phyloP scores from a whole-genome alignment of 2,113 vertebrate species.

The Nestor notabilis region DNA sequence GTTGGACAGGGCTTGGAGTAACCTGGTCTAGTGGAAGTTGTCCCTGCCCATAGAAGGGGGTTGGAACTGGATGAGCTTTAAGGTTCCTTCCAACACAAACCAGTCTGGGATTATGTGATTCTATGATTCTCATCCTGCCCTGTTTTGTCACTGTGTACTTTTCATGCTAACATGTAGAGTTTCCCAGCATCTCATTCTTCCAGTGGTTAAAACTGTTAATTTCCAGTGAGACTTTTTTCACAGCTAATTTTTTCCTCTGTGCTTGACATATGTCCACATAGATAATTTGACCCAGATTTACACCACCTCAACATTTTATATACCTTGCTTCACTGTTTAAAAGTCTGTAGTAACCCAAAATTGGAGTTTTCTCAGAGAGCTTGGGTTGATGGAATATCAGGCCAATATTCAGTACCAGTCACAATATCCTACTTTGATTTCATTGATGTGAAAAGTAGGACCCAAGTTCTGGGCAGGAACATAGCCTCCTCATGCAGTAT shows the following conservation, averaged over 20 bases:
- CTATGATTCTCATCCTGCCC: neutral
- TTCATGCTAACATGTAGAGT: neutral
- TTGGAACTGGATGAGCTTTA: neutral
- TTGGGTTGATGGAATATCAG: neutral
- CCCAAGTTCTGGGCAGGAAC: neutral
- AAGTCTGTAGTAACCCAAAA: neutral
- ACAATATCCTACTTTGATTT: neutral
- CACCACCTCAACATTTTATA: neutral
- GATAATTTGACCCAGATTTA: neutral
- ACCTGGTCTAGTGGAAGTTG: neutral
- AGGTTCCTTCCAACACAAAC: neutral
- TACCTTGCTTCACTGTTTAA: neutral
- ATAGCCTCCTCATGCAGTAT: neutral
- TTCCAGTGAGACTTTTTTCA: neutral
- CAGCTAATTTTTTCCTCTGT: neutral
- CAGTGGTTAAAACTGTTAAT: neutral
- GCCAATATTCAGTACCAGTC: neutral
- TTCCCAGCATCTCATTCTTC: neutral
- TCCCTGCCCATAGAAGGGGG: neutral
- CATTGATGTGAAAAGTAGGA: neutral
- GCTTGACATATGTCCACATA: neutral
- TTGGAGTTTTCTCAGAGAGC: neutral
- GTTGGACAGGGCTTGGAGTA: neutral
- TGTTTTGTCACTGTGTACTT: accelerated
- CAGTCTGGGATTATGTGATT: neutral